A percentile compares a stretch with the other conserved stretches of the same genome.
Conservation (phyloP, 2,888 invertebrate genomes). For the Nephrotoma flavescens region DNA sequence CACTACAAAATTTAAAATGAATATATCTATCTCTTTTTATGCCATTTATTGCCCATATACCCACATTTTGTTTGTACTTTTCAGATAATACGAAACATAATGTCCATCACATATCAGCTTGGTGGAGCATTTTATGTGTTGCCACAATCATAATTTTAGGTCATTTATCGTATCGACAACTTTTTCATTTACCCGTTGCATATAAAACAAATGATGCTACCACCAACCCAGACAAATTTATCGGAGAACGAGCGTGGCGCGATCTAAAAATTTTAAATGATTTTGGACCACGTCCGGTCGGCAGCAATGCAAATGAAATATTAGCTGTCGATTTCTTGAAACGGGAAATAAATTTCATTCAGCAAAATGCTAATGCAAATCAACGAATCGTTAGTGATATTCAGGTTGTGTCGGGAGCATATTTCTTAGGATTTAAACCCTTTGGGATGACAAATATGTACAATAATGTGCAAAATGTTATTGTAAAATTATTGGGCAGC, state of each 20-base stretch:
- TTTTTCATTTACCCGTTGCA: conserved; percentile 18
- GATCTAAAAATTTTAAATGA: conserved; percentile 46
- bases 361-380: conserved; percentile 35
- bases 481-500: conserved; percentile 52
- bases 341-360: conserved; percentile 37
- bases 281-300: conserved; percentile 47
- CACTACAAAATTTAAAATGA: too few species aligned
- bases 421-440: conserved; percentile 53
- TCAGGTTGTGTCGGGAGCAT: conserved; percentile 54
- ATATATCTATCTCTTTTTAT: too few species aligned
- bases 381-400: conserved; percentile 49
- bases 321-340: conserved; percentile 45
- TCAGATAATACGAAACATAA: conserved; percentile 20
- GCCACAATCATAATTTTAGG: conserved; percentile 16
- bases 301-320: conserved; percentile 71
- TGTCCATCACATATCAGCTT: conserved; percentile 20
- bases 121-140: conserved; percentile 17
- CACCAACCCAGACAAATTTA: conserved; percentile 30
- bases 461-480: conserved; percentile 64
- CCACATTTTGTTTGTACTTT: not conserved
- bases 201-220: conserved; percentile 18
- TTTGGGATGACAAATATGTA: conserved; percentile 74
- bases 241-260: conserved; percentile 48
- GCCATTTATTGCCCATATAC: too few species aligned
- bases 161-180: conserved; percentile 16